Evolutionary conservation across 2,113 vertebrate species (phyloP).

Genomic region (Perognathus longimembris): DNA sequence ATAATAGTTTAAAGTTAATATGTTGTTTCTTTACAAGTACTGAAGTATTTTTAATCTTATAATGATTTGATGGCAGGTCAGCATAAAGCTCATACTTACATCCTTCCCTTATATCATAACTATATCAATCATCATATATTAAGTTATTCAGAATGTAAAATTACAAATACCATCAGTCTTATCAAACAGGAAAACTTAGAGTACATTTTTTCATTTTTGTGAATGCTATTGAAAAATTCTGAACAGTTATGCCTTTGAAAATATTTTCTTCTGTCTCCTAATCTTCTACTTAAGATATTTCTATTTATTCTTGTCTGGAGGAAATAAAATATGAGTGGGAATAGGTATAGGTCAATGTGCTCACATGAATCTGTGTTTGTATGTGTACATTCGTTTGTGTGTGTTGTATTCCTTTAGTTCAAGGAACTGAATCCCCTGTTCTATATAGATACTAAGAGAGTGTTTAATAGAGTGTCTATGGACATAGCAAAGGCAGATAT

Average conservation of each 20-base stretch:
- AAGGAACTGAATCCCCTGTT: background rate
- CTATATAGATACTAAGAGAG: background rate
- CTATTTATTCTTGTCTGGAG: background rate
- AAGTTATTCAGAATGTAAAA: background rate
- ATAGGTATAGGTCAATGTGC: background rate
- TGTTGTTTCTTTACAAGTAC: background rate
- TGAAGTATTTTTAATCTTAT: background rate
- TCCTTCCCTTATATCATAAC: background rate
- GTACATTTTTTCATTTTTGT: background rate
- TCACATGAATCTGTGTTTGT: background rate
- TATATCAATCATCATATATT: background rate
- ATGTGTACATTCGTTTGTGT: background rate
- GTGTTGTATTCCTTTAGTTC: background rate
- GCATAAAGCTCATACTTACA: background rate
- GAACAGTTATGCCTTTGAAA: background rate
- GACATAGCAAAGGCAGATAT: conserved; percentile 39
- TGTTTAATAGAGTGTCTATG: background rate
- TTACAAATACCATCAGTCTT: background rate
- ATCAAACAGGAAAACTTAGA: background rate
- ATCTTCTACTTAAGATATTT: background rate
- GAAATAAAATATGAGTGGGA: background rate
- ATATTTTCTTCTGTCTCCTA: background rate
- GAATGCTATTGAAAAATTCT: background rate
- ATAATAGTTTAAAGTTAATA: conserved; percentile 2
- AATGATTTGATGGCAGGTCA: background rate